Conservation (phyloP, 2,113 vertebrate species). For the Tenebrosternarchus preto region DNA sequence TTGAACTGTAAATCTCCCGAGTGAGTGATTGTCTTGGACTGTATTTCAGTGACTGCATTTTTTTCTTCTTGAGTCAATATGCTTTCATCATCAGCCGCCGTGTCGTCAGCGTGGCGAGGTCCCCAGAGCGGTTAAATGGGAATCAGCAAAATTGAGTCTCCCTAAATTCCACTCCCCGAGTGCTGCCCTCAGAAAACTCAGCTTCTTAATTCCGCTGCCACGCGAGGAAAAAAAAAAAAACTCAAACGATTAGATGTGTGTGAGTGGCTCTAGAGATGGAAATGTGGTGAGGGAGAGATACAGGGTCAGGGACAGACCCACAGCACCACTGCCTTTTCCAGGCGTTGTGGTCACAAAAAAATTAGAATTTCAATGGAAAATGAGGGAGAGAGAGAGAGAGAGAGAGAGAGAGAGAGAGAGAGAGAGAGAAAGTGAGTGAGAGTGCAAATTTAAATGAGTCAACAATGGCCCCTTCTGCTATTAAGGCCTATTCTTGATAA, state of each 20-base stretch:
- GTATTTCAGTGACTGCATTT: conserved; percentile 18
- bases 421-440: conserved; percentile 17
- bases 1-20: conserved; percentile 31
- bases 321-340: conserved; percentile 80
- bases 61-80: conserved; percentile 59
- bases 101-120: conserved; percentile 68
- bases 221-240: conserved; percentile 79
- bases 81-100: conserved; percentile 70
- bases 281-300: conserved; percentile 79
- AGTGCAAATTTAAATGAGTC: conserved; percentile 14
- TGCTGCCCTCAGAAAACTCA: conserved; percentile 76
- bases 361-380: conserved; percentile 53
- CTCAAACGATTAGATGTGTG: conserved; percentile 81
- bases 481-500: conserved; percentile 15
- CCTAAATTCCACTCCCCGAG: conserved; percentile 72
- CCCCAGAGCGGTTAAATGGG: conserved; percentile 68
- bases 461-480: conserved; percentile 14
- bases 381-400: conserved; percentile 28
- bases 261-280: conserved; percentile 77
- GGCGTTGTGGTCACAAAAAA: conserved; percentile 53
- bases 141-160: conserved; percentile 77
- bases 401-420: not conserved
- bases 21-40: conserved; percentile 40
- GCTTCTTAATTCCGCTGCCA: conserved; percentile 78
- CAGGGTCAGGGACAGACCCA: conserved; percentile 80